Conservation (phyloP, 2,113 vertebrate species). For the Sitta europaea region DNA sequence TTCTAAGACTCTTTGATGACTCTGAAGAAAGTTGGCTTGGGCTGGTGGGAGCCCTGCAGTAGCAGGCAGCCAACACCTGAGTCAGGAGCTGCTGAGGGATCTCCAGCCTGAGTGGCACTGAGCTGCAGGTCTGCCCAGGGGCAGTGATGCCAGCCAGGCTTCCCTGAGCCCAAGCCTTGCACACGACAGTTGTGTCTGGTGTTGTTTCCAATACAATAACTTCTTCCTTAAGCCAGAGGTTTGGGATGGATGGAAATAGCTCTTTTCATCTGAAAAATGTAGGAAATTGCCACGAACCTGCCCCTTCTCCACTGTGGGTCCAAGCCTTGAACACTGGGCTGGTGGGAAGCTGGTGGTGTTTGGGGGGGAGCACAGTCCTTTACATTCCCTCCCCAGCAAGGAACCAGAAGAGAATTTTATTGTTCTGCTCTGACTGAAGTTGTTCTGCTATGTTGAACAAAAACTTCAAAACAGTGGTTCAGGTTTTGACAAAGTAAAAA, state of each 20-base stretch:
- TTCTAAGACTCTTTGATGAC: background rate
- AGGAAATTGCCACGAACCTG: background rate
- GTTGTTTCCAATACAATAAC: background rate
- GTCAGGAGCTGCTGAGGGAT: background rate
- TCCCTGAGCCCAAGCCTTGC: background rate
- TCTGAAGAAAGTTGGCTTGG: background rate
- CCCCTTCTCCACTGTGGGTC: too few relatives aligned
- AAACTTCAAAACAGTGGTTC: background rate
- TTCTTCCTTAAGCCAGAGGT: background rate
- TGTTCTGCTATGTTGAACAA: background rate
- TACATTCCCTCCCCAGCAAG: background rate
- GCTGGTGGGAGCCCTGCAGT: background rate
- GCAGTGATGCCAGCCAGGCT: accelerated
- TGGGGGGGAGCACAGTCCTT: background rate
- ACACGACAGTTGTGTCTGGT: accelerated
- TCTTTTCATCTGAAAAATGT: background rate
- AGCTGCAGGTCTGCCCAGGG: accelerated
- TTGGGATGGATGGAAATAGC: background rate
- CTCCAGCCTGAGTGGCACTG: background rate
- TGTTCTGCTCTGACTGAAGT: background rate
- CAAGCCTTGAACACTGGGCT: background rate
- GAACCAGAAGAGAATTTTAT: background rate
- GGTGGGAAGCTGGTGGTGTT: background rate
- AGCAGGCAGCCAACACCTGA: background rate
- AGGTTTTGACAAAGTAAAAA: background rate